A percentile compares a stretch with the other conserved stretches of the same genome.
These are phyloP conservation scores for Nothocercus nigrocapillus DNA, from an alignment of 2,113 vertebrate species.

Conservation along the genomic window DNA sequence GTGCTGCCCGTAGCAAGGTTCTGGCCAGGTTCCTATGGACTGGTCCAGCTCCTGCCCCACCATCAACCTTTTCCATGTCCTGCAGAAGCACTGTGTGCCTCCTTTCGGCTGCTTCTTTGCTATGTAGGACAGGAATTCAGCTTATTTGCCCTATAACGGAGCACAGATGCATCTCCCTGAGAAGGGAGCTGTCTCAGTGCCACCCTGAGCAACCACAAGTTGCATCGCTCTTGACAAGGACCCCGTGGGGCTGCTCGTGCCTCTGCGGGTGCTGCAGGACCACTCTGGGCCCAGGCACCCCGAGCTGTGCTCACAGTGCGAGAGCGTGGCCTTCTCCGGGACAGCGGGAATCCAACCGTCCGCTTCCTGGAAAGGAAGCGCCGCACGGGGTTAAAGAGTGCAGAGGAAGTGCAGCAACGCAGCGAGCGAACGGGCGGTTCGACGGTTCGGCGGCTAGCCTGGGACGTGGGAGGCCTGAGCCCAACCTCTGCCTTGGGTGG, in stretches of 20 bases:
- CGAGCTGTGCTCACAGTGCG: fast-evolving
- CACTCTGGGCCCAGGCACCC: not conserved
- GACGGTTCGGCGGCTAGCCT: not conserved
- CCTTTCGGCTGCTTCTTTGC: fast-evolving
- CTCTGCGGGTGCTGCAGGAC: too few relatives aligned
- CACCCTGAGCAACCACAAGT: not conserved
- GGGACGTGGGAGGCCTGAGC: not conserved
- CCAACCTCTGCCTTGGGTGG: fast-evolving
- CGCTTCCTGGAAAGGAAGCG: constrained; percentile 20
- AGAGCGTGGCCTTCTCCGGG: not conserved
- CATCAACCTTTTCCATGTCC: not conserved
- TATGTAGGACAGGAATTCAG: not conserved
- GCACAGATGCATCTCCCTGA: not conserved
- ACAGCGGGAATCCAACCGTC: not conserved
- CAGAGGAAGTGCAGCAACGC: not conserved
- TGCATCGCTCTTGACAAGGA: not conserved
- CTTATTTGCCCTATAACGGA: not conserved
- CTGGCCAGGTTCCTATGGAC: not conserved
- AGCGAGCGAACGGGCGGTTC: not conserved
- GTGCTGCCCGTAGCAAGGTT: not conserved
- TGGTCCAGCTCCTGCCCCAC: not conserved
- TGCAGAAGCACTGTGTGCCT: fast-evolving
- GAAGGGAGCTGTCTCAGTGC: not conserved
- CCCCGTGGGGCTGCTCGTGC: not conserved
- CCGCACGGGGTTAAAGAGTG: fast-evolving